Base-by-base conservation (phyloP, 2,888 invertebrate genomes). In the Patella pellucida region DNA sequence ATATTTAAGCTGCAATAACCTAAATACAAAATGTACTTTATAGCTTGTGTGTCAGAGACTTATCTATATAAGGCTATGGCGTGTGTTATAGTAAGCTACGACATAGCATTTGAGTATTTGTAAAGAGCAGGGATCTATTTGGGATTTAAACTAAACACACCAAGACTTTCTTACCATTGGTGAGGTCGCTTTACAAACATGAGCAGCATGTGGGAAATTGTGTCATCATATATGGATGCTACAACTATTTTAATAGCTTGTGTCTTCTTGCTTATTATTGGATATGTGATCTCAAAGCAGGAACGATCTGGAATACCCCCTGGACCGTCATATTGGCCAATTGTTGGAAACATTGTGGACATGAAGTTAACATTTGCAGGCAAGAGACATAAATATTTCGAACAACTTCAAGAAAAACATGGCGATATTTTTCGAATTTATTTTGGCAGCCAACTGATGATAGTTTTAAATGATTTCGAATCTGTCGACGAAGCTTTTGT, bases 331-430 rank as follows among this genome's bases (percentile, higher is more conserved):
- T 31, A 51, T 27, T 56, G 50, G 62, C 67, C 72, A 16, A 31
- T 72, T 54, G 50, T 67, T 50, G 72, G 72, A 16, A 62, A 72
- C 16, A 23, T 67, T 1, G n/a, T 72, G 2, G 72, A 72, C 12
- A 14, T 62, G 14, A 50, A 67, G 23, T 50, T 19, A 50, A 41
- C 56, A 7, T 56, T 51, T 19, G 16, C 27, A n/a, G 7, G 23
- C 9, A 62, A n/a, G 12, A 62, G 23, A 11, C 62, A 62, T 23
- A 19, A 12, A 19, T 62, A 62, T 62, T 62, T 62, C 14, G 23
- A 12, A 12, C 19, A 62, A 23, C 62, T 62, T 19, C 19, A 19
- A 62, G 62, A 23, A 23, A 62, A 62, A 62, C 16, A 62, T 62
- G 62, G 62, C 12, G 19, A 19, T 23, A 4, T 62, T 19, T 62